Evolutionary conservation across 1,140 invertebrate genomes (phyloP).

Genomic region (Drosophila miranda): DNA sequence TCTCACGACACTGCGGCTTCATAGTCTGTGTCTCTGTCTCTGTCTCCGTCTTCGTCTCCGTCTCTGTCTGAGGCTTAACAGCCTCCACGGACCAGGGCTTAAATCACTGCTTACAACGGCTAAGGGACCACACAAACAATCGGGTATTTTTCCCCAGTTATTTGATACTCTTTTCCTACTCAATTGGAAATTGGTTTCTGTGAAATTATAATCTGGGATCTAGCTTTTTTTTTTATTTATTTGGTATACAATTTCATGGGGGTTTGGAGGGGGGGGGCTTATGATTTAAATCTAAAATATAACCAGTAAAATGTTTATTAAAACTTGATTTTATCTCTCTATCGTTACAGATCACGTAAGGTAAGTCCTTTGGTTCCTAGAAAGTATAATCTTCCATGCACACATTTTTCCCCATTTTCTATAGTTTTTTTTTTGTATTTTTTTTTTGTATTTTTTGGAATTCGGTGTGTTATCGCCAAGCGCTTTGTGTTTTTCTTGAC

Average conservation of each 20-base stretch:
- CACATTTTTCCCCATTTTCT: too few relatives aligned
- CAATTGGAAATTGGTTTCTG: constrained; percentile 34
- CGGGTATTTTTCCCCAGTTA: constrained; percentile 10
- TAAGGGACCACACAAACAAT: constrained; percentile 27
- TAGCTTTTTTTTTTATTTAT: constrained; percentile 7
- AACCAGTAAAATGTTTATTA: too few relatives aligned
- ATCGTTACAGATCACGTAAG: too few relatives aligned
- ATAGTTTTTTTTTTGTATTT: too few relatives aligned
- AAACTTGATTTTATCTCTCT: too few relatives aligned
- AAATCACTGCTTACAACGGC: too few relatives aligned
- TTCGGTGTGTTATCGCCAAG: constrained; percentile 50
- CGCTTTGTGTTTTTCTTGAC: constrained; percentile 64
- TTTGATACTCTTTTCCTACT: constrained; percentile 22
- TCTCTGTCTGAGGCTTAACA: constrained; percentile 20
- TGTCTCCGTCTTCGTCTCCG: constrained; percentile 2
- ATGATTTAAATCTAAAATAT: too few relatives aligned
- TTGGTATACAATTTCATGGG: constrained; percentile 22
- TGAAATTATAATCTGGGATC: constrained; percentile 38
- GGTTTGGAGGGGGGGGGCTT: too few relatives aligned
- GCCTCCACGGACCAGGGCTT: too few relatives aligned
- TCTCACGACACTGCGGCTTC: constrained; percentile 35
- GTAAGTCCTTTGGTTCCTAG: too few relatives aligned
- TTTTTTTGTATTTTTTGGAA: too few relatives aligned
- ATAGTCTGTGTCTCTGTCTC: constrained; percentile 3
- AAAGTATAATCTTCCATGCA: too few relatives aligned